These are phyloP conservation scores for Scaptomyza cyrtandrae DNA, from an alignment of 2,888 invertebrate species.

Conservation along the genomic window DNA sequence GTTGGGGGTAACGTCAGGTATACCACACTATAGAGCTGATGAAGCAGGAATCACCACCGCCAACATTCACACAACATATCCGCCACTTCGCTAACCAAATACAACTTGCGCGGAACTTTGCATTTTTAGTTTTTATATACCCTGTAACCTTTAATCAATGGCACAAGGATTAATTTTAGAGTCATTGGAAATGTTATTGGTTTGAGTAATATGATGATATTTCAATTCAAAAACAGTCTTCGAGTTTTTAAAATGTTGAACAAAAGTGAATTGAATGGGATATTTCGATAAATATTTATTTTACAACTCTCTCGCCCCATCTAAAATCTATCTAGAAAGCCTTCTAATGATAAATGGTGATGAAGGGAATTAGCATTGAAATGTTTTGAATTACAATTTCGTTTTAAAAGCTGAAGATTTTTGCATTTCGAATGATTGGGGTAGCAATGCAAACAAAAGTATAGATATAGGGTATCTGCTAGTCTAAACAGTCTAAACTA, in stretches of 20 bases:
- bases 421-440: too few relatives aligned
- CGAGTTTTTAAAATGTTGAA: too few relatives aligned
- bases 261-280: too few relatives aligned
- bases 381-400: too few relatives aligned
- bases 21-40: neutral
- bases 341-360: too few relatives aligned
- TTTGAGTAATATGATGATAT: neutral
- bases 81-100: constrained; percentile 41
- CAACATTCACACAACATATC: constrained; percentile 37
- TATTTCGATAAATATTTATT: too few relatives aligned
- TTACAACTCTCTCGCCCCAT: too few relatives aligned
- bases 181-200: neutral
- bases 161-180: neutral
- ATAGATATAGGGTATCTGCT: neutral
- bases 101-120: constrained; percentile 60
- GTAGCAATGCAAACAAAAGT: too few relatives aligned
- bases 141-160: neutral
- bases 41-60: constrained; percentile 6
- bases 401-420: too few relatives aligned
- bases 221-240: neutral
- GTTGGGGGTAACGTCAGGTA: constrained; percentile 27
- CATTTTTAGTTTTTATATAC: constrained; percentile 31
- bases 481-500: neutral
- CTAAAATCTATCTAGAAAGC: too few relatives aligned
- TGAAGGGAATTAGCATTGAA: too few relatives aligned